phyloP scores from a whole-genome alignment of 2,888 invertebrate species.

The Tenodera sinensis region DNA sequence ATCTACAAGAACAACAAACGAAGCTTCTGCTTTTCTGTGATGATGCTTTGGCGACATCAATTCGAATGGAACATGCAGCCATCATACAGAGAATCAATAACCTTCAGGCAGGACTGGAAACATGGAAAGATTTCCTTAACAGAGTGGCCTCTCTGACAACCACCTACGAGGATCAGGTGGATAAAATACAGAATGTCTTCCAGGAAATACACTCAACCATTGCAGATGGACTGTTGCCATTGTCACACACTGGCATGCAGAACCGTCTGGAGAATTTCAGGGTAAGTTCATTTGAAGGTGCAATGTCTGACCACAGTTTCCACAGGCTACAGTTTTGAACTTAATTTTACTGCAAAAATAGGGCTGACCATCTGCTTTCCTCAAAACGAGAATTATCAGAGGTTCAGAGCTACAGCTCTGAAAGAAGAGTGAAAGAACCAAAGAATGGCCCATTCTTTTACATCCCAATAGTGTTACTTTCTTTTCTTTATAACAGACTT shows the following conservation, averaged over 20 bases:
- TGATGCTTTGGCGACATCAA: conserved; percentile 70
- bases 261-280: conserved; percentile 58
- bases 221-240: conserved; percentile 42
- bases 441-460: no score
- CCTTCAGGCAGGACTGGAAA: conserved; percentile 72
- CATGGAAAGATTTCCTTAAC: conserved; percentile 66
- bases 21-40: conserved; percentile 68
- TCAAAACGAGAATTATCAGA: no score
- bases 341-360: no score
- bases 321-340: no score
- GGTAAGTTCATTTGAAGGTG: conserved; percentile 16
- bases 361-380: no score
- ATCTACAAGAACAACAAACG: conserved; percentile 62
- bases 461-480: no score
- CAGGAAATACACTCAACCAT: conserved; percentile 61
- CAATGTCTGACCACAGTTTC: no score
- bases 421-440: no score
- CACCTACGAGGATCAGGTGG: conserved; percentile 61
- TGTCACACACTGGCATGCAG: conserved; percentile 60
- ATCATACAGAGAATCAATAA: conserved; percentile 74
- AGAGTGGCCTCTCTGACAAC: conserved; percentile 62
- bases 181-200: conserved; percentile 58
- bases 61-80: conserved; percentile 77
- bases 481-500: no score
- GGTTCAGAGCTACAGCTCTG: no score